Percentiles rank a stretch among this genome's conserved stretches.
Evolutionary conservation across 2,888 invertebrate species (phyloP).

Genomic region (Melanostoma scalare): DNA sequence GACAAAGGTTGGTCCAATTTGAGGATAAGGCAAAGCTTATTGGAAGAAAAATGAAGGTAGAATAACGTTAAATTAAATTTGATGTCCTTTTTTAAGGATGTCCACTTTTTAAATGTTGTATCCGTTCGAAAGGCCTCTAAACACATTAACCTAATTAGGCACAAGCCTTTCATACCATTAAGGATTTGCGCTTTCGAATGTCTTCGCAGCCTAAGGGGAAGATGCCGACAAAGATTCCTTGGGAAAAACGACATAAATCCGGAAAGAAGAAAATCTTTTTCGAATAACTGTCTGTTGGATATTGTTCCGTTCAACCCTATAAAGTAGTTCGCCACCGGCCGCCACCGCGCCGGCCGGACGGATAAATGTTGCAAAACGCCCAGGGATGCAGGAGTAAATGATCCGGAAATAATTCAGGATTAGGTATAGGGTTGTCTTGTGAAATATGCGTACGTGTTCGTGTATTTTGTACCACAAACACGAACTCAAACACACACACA

Average conservation of each 20-base stretch:
- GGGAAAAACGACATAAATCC: constrained; percentile 56
- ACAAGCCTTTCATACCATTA: constrained; percentile 40
- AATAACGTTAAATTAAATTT: constrained; percentile 54
- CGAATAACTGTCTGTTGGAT: constrained; percentile 19
- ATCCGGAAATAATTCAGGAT: constrained; percentile 69
- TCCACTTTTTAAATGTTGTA: constrained; percentile 17
- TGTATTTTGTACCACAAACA: not conserved
- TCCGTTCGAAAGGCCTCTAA: constrained; percentile 10
- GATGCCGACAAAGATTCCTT: constrained; percentile 19
- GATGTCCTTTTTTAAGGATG: constrained; percentile 42
- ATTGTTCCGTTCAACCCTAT: constrained; percentile 48
- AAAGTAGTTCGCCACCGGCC: constrained; percentile 7
- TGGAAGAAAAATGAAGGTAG: constrained; percentile 32
- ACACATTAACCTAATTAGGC: constrained; percentile 55
- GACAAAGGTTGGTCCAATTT: constrained; percentile 3
- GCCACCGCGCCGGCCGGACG: no score
- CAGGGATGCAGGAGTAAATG: constrained; percentile 66
- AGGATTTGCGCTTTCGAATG: constrained; percentile 27
- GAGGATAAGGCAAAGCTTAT: constrained; percentile 5
- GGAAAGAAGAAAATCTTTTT: constrained; percentile 35
- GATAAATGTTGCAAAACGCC: constrained; percentile 66
- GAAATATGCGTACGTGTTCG: constrained; percentile 12
- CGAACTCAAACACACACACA: constrained; percentile 1
- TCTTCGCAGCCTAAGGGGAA: constrained; percentile 3
- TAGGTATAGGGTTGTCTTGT: constrained; percentile 7